Evolutionary conservation across 2,797 vertebrate genomes (phyloP).

Genomic region (Hemitrygon akajei): DNA sequence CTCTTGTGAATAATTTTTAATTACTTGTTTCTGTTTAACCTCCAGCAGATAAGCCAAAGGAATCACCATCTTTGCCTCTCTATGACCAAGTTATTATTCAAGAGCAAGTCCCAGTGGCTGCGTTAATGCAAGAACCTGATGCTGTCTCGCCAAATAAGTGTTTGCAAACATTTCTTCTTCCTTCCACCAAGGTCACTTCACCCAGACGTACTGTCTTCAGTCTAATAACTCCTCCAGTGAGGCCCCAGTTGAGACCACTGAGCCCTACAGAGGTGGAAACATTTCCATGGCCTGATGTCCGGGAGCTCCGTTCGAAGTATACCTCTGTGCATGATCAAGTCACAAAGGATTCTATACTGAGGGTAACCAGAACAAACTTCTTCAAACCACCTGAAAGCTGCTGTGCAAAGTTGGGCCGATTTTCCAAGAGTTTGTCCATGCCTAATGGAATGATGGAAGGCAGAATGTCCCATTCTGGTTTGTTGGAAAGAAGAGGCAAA

Average conservation of each 20-base stretch:
- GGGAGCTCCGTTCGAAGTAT: constrained; percentile 78
- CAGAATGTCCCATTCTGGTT: constrained; percentile 43
- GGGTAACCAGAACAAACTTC: neutral
- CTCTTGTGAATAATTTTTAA: neutral
- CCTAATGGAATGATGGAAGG: constrained; percentile 57
- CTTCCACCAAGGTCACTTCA: constrained; percentile 10
- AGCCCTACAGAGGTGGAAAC: constrained; percentile 61
- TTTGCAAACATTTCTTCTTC: neutral
- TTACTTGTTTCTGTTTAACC: constrained; percentile 42
- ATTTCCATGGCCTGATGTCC: constrained; percentile 83
- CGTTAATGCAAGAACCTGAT: neutral
- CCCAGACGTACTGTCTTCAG: constrained; percentile 47
- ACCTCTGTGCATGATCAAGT: neutral
- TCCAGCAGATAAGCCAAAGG: constrained; percentile 58
- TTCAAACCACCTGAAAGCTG: neutral
- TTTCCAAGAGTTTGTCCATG: constrained; percentile 57
- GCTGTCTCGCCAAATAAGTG: neutral
- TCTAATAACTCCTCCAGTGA: constrained; percentile 48
- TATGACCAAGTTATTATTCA: constrained; percentile 53
- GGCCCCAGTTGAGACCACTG: constrained; percentile 51
- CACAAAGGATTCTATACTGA: neutral
- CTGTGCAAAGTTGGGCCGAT: constrained; percentile 37
- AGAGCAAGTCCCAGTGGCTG: constrained; percentile 46
- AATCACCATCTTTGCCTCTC: constrained; percentile 50
- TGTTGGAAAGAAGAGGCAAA: neutral